Evolutionary conservation across 2,888 invertebrate genomes (phyloP), one percentile per base, ranked within the genome.

Genomic region (Nyleta sp.): DNA sequence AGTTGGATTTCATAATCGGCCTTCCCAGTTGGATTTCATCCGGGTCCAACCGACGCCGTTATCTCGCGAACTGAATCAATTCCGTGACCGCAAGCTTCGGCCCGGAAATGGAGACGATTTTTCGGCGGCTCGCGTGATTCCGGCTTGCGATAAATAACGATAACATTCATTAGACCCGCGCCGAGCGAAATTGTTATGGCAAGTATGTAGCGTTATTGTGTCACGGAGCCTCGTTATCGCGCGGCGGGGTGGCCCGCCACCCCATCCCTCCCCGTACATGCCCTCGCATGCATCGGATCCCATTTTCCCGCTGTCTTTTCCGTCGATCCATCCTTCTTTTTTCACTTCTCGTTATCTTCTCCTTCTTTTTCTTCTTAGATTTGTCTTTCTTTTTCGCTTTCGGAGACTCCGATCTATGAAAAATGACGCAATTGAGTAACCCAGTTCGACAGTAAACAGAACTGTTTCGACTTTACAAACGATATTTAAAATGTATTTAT

Each of bases 341-440:
- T 91, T 81, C 89, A 91, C 71, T 91, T 89, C 78, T 90, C n/a
- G n/a, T n/a, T n/a, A n/a, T 91, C 83, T 87, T 90, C 7, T 90
- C 90, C 84, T 90, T 91, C 80, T 89, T 91, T 81, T 90, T 91
- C 71, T 91, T 89, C 78, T 90, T 90, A 7, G 89, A 86, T 24
- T 89, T 89, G 35, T 89, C 89, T 85, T 88, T 89, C 80, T 91
- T 90, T 83, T 91, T 90, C 38, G 84, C 83, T 83, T 90, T 91
- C 10, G 90, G 90, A 38, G 90, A 90, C 83, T 90, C 90, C 76
- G 91, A 91, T 83, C 91, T 91, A 87, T 82, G 83, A 38, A 77
- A 81, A 72, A 57, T 53, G 40, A 48, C 0, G 0, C 3, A 44
- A 70, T 38, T 76, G 33, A 76, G 17, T 57, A 11, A 62, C 7